phyloP scores from a whole-genome alignment of 2,888 invertebrate genomes.

The Philereme transversata region DNA sequence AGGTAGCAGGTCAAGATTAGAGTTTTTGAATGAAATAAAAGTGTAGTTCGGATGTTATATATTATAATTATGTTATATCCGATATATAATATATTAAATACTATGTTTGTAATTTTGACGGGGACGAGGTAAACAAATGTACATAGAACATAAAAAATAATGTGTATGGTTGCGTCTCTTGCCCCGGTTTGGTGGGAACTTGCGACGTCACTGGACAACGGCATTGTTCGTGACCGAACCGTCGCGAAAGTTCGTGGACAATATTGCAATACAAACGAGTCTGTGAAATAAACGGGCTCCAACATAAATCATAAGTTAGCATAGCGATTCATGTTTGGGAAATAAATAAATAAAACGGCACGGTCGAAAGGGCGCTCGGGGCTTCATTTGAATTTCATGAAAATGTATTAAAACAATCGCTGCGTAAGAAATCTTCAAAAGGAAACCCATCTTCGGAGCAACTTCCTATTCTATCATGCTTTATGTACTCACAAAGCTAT shows the following conservation, averaged over 20 bases:
- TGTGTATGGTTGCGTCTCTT: not conserved
- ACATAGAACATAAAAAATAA: too few relatives aligned
- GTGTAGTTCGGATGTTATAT: too few relatives aligned
- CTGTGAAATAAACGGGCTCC: constrained; percentile 47
- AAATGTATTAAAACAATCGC: constrained; percentile 66
- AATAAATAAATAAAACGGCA: constrained; percentile 61
- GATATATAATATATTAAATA: too few relatives aligned
- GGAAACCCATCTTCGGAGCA: constrained; percentile 4
- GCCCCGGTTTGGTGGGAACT: not conserved
- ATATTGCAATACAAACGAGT: constrained; percentile 64
- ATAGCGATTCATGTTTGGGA: constrained; percentile 64
- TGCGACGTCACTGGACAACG: constrained; percentile 25
- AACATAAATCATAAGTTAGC: constrained; percentile 66
- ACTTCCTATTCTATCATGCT: constrained; percentile 23
- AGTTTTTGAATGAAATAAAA: too few relatives aligned
- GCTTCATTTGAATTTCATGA: constrained; percentile 71
- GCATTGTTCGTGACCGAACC: constrained; percentile 48
- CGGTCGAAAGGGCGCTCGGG: constrained; percentile 45
- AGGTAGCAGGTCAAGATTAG: too few relatives aligned
- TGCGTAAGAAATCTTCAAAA: constrained; percentile 39
- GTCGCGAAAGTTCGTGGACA: constrained; percentile 56
- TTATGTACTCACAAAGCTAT: constrained; percentile 26
- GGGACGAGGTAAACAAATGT: too few relatives aligned
- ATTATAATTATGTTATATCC: too few relatives aligned
- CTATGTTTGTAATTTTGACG: too few relatives aligned